Evolutionary conservation across 2,113 vertebrate species (phyloP).

Genomic region (Alectura lathami): DNA sequence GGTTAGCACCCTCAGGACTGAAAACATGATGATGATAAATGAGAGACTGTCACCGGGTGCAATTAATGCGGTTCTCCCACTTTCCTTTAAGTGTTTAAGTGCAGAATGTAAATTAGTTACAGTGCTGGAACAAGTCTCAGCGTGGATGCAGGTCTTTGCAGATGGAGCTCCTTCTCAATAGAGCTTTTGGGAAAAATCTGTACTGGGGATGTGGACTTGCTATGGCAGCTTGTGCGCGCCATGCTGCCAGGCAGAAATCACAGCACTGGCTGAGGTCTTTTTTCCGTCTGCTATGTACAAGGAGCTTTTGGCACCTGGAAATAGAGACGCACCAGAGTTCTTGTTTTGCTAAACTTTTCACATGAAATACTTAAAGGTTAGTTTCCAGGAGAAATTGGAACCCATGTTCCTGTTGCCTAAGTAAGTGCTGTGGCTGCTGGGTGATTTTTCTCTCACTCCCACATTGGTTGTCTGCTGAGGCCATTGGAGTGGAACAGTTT

Average conservation of each 20-base stretch:
- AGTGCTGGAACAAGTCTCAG: not conserved
- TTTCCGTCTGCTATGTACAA: constrained; percentile 2
- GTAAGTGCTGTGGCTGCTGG: not conserved
- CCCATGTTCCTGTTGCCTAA: not conserved
- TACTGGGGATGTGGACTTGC: not conserved
- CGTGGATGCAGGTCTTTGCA: not conserved
- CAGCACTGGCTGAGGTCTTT: not conserved
- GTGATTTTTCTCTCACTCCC: not conserved
- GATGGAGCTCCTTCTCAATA: not conserved
- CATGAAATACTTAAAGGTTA: not conserved
- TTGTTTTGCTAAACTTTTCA: not conserved
- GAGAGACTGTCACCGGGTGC: not conserved
- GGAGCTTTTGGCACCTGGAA: constrained; percentile 11
- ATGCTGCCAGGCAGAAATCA: constrained; percentile 5
- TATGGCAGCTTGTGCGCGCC: not conserved
- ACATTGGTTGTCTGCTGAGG: not conserved
- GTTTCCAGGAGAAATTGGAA: not conserved
- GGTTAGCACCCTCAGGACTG: not conserved
- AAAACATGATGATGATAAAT: not conserved
- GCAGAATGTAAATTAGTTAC: not conserved
- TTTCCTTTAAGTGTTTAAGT: not conserved
- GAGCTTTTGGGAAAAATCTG: not conserved
- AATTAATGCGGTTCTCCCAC: too few relatives aligned
- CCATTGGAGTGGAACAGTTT: not conserved
- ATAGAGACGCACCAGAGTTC: not conserved